These are phyloP conservation scores for Carettochelys insculpta DNA, from an alignment of 2,113 vertebrate genomes.

Conservation along the genomic window DNA sequence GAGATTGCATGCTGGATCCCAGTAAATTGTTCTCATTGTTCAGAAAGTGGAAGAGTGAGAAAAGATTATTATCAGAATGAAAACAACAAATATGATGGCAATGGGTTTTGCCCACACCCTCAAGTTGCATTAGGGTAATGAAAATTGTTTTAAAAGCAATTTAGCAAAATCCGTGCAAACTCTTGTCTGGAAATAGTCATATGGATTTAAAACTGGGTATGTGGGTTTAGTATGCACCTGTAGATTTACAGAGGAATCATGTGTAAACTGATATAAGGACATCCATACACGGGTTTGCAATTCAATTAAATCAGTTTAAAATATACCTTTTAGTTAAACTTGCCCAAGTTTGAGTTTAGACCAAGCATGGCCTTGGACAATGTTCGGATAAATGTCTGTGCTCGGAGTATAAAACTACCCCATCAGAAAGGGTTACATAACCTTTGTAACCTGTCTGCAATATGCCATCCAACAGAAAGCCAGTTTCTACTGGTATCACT, in stretches of 20 bases:
- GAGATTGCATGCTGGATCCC: neutral
- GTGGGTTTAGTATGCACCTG: neutral
- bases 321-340: neutral
- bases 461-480: neutral
- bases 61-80: neutral
- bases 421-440: neutral
- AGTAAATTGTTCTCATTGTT: neutral
- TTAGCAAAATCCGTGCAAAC: neutral
- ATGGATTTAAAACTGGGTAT: neutral
- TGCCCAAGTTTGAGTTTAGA: neutral
- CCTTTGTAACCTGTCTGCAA: neutral
- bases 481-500: fast-evolving
- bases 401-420: neutral
- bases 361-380: neutral
- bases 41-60: neutral
- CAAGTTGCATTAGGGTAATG: neutral
- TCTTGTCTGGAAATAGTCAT: neutral
- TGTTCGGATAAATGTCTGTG: neutral
- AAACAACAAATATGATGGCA: neutral
- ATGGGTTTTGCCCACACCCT: neutral
- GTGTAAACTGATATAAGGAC: neutral
- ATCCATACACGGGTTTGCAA: neutral
- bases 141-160: neutral
- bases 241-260: neutral
- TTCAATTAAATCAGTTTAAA: neutral